Evolutionary conservation across 2,888 invertebrate species (phyloP), one percentile per base, ranked within the genome.

Genomic region (Strigamia maritima): DNA sequence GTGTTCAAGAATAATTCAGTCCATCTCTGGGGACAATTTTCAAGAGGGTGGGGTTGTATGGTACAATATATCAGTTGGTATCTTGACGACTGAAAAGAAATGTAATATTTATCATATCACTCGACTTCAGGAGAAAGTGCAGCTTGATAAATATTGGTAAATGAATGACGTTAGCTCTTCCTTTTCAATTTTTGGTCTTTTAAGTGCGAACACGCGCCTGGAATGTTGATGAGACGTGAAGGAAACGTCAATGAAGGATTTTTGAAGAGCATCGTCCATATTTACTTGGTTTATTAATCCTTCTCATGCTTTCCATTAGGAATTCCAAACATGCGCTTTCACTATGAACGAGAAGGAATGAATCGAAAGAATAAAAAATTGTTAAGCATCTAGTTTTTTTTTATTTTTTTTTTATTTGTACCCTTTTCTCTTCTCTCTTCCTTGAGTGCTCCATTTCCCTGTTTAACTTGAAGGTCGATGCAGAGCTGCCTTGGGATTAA

Each of bases 211-310:
- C 70, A 70, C 70, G 70, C 70, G 26, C 2, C 14, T 26, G 70
- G 70, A 70, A 70, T 70, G 70, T 70, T 70, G 70, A 70, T 70
- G 24, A 26, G 70, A 28, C 70, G 70, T 26, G 70, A 70, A 70
- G 70, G 70, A 70, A 70, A 70, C 70, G 28, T 70, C 70, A 70
- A 70, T 70, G 70, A 70, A 70, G 60, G 70, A 70, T 28, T 70
- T n/a, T 70, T 70, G 70, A 70, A 70, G 70, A 26, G 70, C 70
- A 10, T 70, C 70, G 26, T n/a, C 28, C 70, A 70, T 70, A 70
- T 70, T 70, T 70, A 70, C 70, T 70, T 70, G 70, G 70, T 70
- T 70, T 70, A 70, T 70, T 70, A 70, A 70, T 70, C 70, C 28
- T 28, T 28, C 28, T 70, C 16, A 70, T 70, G 70, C 28, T 60